phyloP scores from a whole-genome alignment of 1,140 invertebrate species.

The Hirudo medicinalis region DNA sequence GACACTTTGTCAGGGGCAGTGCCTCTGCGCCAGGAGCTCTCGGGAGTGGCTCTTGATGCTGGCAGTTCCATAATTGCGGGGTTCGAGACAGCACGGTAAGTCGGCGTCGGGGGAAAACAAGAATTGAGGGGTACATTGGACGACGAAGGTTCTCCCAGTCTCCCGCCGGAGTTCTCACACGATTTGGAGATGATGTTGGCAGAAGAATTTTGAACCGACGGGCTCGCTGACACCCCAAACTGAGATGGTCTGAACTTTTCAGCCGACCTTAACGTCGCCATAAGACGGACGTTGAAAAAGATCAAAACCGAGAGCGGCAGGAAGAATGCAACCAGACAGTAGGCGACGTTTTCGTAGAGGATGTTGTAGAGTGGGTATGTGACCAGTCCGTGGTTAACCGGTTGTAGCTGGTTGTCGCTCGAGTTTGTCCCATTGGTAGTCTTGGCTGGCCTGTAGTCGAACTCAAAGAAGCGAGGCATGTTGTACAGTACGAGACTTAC shows the following conservation, averaged over 20 bases:
- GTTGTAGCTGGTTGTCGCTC: not conserved
- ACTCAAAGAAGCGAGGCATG: slow-evolving; percentile 23
- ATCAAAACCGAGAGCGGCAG: slow-evolving; percentile 19
- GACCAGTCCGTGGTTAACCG: slow-evolving; percentile 8
- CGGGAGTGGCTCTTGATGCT: not conserved
- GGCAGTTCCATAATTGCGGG: too few species aligned
- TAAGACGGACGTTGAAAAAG: slow-evolving; percentile 21
- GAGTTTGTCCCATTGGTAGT: not conserved
- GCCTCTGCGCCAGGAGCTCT: too few species aligned
- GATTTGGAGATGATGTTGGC: not conserved
- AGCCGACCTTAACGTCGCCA: slow-evolving; percentile 19
- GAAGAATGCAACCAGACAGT: slow-evolving; percentile 21
- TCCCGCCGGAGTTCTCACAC: not conserved
- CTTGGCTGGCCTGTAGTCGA: slow-evolving; percentile 5
- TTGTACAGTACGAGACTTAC: slow-evolving; percentile 19
- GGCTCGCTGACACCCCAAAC: not conserved
- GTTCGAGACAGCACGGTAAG: too few species aligned
- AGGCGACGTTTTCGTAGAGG: slow-evolving; percentile 23
- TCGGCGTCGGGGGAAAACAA: too few species aligned
- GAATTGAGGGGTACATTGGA: too few species aligned
- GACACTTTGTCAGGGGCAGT: too few species aligned
- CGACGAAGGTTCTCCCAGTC: not conserved
- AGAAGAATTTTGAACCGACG: not conserved
- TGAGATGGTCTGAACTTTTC: slow-evolving; percentile 9
- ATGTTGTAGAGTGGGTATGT: slow-evolving; percentile 23